Evolutionary conservation across 2,797 vertebrate genomes (phyloP), one percentile per base, ranked within the genome.

Genomic region (Paratrypauchen microcephalus): DNA sequence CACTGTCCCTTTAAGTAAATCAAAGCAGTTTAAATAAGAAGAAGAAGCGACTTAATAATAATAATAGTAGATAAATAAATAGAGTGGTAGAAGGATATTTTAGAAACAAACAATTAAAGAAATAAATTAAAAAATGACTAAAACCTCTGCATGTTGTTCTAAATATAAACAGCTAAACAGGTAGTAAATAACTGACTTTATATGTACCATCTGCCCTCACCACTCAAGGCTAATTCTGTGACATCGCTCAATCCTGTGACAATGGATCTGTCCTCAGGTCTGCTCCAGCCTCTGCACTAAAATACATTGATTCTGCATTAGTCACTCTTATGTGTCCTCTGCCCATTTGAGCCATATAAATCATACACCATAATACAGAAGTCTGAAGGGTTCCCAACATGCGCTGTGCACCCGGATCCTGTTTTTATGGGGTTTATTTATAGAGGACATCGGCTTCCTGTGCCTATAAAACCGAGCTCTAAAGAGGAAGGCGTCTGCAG

Each of bases 241-340:
- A 21, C 19, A 21, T 6, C 0, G 47, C 30, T 66, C 64, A 36
- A 66, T 66, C 39, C 11, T 6, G n/a, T 55, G 11, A 66, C 64
- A 66, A 66, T 52, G 48, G 55, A 57, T 28, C 28, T 55, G 64
- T 39, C 48, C 47, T 54, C 8, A 15, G 28, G 28, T 54, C 30
- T 36, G 26, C 32, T 28, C 11, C 24, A 21, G 15, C 16, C 24
- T 30, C 23, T 45, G 41, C 24, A 9, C 24, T 65, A 26, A 63
- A 66, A 66, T 4, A 23, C 65, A 66, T 66, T 23, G 65, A 66
- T 66, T 66, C 50, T 11, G 26, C 48, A 36, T 66, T 54, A 54
- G 50, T 54, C 50, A 36, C 50, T 55, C 7, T 36, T 36, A 55
- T 24, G 28, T 66, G 30, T 36, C 28, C 50, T n/a, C 48, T 55